Evolutionary conservation across 2,797 vertebrate species (phyloP).

Genomic region (Lemur catta): DNA sequence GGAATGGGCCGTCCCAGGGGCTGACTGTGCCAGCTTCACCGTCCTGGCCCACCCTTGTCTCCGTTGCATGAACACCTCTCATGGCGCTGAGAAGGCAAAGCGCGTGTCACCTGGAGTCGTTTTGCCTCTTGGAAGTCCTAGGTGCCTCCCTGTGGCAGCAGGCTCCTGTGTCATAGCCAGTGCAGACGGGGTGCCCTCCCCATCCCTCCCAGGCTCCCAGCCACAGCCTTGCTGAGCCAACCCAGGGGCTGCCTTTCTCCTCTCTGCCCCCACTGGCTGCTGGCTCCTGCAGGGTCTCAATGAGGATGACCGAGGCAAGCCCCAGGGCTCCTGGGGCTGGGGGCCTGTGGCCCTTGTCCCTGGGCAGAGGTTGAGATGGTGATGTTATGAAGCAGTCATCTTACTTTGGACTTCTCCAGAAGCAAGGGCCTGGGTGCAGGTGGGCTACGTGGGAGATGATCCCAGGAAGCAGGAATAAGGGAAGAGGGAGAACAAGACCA

Average conservation of each 20-base stretch:
- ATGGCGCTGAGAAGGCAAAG: neutral
- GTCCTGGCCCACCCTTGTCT: neutral
- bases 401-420: neutral
- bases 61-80: accelerated
- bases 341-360: neutral
- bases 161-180: neutral
- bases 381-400: neutral
- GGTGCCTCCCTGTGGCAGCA: neutral
- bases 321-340: too few relatives aligned
- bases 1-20: neutral
- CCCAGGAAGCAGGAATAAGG: neutral
- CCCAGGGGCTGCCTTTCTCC: neutral
- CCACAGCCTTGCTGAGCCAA: neutral
- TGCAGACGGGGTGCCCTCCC: too few relatives aligned
- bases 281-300: neutral
- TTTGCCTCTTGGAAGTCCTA: neutral
- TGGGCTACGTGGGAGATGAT: neutral
- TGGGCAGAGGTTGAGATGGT: neutral
- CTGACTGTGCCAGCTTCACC: neutral
- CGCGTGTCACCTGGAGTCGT: accelerated
- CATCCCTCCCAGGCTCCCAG: neutral
- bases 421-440: neutral
- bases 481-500: too few relatives aligned
- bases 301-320: neutral
- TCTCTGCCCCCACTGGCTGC: neutral